Conservation (phyloP, 1,140 invertebrate genomes). For the Drosophila takahashii region DNA sequence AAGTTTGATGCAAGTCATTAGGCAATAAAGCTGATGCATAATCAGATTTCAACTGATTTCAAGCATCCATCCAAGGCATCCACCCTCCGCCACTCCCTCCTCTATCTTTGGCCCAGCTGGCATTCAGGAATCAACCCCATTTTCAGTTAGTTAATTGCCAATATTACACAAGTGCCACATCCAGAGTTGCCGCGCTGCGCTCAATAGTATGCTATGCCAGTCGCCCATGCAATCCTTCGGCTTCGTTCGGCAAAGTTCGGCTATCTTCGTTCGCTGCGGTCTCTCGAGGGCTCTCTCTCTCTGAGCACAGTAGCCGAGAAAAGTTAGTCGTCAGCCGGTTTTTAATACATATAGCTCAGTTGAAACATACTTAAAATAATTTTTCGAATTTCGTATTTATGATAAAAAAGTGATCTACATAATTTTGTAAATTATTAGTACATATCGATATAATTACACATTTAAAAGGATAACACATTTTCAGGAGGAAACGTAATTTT, state of each 20-base stretch:
- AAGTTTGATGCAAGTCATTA: slow-evolving; percentile 31
- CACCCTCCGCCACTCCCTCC: neutral
- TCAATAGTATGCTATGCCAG: slow-evolving; percentile 62
- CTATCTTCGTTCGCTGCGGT: slow-evolving; percentile 22
- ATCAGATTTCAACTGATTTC: slow-evolving; percentile 40
- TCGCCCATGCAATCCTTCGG: slow-evolving; percentile 19
- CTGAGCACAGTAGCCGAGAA: slow-evolving; percentile 12
- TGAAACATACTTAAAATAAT: neutral
- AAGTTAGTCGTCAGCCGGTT: slow-evolving; percentile 12
- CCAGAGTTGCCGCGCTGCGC: slow-evolving; percentile 59
- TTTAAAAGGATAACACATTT: too few relatives aligned
- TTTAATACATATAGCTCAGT: neutral
- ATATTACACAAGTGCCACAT: slow-evolving; percentile 79
- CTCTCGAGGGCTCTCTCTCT: neutral
- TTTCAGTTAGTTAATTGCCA: slow-evolving; percentile 79
- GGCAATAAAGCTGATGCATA: slow-evolving; percentile 37
- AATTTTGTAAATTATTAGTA: too few relatives aligned
- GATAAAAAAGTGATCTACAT: too few relatives aligned
- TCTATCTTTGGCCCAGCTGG: slow-evolving; percentile 13
- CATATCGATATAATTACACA: too few relatives aligned
- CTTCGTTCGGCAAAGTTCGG: neutral
- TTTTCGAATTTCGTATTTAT: too few relatives aligned
- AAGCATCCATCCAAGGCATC: slow-evolving; percentile 32
- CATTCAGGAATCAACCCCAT: slow-evolving; percentile 81
- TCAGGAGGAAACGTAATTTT: slow-evolving; percentile 5